Evolutionary conservation across 2,888 invertebrate species (phyloP).

Genomic region (Azorinus chamasolen): DNA sequence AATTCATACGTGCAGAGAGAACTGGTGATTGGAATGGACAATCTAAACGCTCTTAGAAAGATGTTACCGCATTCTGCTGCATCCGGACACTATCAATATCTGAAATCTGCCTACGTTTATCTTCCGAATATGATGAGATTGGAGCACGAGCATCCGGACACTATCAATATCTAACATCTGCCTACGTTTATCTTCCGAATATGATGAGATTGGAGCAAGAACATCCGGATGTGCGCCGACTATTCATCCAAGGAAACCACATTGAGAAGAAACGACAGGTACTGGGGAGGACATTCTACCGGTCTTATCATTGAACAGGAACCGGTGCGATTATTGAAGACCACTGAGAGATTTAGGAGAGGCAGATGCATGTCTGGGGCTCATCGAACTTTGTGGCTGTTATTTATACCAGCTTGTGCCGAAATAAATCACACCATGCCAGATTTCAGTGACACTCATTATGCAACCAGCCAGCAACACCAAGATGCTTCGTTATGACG

Average conservation of each 20-base stretch:
- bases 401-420: slow-evolving; percentile 37
- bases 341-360: slow-evolving; percentile 62
- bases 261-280: slow-evolving; percentile 23
- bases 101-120: slow-evolving; percentile 53
- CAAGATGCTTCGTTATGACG: slow-evolving; percentile 27
- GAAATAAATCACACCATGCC: slow-evolving; percentile 49
- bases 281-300: too few relatives aligned
- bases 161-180: not conserved
- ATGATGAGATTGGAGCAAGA: slow-evolving; percentile 37
- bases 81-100: slow-evolving; percentile 56
- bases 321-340: slow-evolving; percentile 69
- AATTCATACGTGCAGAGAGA: slow-evolving; percentile 29
- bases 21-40: slow-evolving; percentile 21
- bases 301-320: slow-evolving; percentile 48
- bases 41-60: not conserved
- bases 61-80: slow-evolving; percentile 52
- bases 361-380: slow-evolving; percentile 57
- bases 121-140: too few relatives aligned
- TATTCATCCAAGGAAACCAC: slow-evolving; percentile 33
- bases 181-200: too few relatives aligned
- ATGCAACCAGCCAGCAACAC: slow-evolving; percentile 51
- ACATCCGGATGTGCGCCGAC: slow-evolving; percentile 17
- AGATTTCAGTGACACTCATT: slow-evolving; percentile 30
- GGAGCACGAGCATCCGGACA: not conserved
- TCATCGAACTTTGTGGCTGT: slow-evolving; percentile 42